Conservation (phyloP, 1,140 invertebrate genomes). For the Drosophila subpulchrella region DNA sequence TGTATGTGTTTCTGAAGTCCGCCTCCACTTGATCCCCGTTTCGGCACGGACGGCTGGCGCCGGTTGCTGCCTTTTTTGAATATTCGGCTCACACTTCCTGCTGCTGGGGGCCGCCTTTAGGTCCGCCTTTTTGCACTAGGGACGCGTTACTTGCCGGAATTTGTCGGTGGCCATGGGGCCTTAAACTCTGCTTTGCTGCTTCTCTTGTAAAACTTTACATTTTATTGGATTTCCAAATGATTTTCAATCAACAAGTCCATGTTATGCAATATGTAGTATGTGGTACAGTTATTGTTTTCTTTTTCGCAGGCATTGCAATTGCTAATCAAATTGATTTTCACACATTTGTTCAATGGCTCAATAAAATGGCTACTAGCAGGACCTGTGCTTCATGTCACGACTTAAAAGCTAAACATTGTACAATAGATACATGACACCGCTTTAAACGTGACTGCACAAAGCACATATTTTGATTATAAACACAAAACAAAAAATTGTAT, state of each 20-base stretch:
- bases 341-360: slow-evolving; percentile 27
- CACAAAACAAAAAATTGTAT: slow-evolving; percentile 47
- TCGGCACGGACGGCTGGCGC: slow-evolving; percentile 44
- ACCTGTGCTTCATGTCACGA: slow-evolving; percentile 41
- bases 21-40: slow-evolving; percentile 38
- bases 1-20: slow-evolving; percentile 21
- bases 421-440: slow-evolving; percentile 43
- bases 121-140: slow-evolving; percentile 35
- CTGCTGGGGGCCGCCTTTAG: slow-evolving; percentile 10
- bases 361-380: slow-evolving; percentile 33
- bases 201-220: slow-evolving; percentile 65
- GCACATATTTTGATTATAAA: slow-evolving; percentile 36
- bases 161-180: slow-evolving; percentile 44
- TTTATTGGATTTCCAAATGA: slow-evolving; percentile 79
- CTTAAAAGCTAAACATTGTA: slow-evolving; percentile 47
- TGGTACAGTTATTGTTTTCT: slow-evolving; percentile 58
- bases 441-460: slow-evolving; percentile 22
- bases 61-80: slow-evolving; percentile 59
- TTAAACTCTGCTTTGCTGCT: slow-evolving; percentile 35
- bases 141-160: slow-evolving; percentile 38
- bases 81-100: slow-evolving; percentile 37
- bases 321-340: slow-evolving; percentile 38
- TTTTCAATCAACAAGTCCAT: slow-evolving; percentile 82
- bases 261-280: slow-evolving; percentile 61
- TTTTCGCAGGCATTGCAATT: slow-evolving; percentile 35